Conservation (phyloP, 2,888 invertebrate species). For the Dicyrtoma fusca region DNA sequence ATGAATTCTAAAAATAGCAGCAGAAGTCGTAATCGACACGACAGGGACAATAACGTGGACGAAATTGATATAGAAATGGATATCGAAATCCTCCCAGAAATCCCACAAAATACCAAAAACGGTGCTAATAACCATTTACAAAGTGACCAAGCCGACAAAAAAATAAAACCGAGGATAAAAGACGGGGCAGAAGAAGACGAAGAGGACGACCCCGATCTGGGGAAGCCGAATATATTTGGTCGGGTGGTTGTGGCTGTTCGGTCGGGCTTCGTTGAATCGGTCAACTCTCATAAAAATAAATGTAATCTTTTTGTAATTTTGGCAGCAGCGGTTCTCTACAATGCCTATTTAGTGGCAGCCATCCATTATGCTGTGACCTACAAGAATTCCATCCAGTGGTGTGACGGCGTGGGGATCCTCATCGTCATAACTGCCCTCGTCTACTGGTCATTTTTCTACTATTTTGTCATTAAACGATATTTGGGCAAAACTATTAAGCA, state of each 20-base stretch:
- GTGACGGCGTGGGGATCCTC: conserved; percentile 74
- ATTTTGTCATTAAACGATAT: conserved; percentile 66
- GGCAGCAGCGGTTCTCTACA: conserved; percentile 39
- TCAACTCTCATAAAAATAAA: conserved; percentile 25
- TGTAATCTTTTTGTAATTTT: conserved; percentile 32
- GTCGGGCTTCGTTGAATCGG: not conserved
- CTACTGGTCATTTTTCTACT: conserved; percentile 70
- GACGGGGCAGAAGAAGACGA: not conserved
- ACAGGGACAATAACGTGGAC: too few species aligned
- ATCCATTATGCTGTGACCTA: conserved; percentile 44
- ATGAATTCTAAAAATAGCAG: too few species aligned
- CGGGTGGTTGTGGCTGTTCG: conserved; percentile 7
- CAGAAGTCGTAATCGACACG: too few species aligned
- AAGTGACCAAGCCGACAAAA: not conserved
- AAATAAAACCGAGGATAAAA: not conserved
- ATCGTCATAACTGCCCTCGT: conserved; percentile 67
- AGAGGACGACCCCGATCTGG: not conserved
- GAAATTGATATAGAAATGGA: too few species aligned
- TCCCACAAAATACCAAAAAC: too few species aligned
- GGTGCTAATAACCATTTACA: too few species aligned
- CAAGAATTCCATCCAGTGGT: conserved; percentile 59
- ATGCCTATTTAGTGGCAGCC: conserved; percentile 48
- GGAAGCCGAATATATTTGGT: conserved; percentile 19
- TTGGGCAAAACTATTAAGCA: conserved; percentile 60
- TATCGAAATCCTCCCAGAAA: too few species aligned